A percentile compares a stretch with the other conserved stretches of the same genome.
Evolutionary conservation across 2,113 vertebrate species (phyloP).

Genomic region (Corydoras sp.): DNA sequence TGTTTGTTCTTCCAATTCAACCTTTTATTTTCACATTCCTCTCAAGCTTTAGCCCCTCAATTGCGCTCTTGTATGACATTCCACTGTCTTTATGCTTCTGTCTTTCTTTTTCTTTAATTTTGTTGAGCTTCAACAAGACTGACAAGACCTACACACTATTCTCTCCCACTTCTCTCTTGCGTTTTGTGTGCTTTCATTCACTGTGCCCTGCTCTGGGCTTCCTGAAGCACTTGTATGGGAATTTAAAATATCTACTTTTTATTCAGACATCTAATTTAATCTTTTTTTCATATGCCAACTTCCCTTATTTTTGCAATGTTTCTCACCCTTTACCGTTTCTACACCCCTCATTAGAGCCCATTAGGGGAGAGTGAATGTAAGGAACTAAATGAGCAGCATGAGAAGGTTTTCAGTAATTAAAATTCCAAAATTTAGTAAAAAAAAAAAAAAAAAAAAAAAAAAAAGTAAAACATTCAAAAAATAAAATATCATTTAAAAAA

Average conservation of each 20-base stretch:
- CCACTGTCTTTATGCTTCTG: background rate
- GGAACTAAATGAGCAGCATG: background rate
- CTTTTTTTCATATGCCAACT: constrained; percentile 6
- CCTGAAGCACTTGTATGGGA: background rate
- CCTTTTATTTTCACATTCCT: background rate
- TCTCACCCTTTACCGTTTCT: constrained; percentile 4
- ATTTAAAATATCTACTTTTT: constrained; percentile 7
- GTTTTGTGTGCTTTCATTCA: constrained; percentile 52
- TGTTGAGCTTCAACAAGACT: background rate
- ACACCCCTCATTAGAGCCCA: constrained; percentile 9
- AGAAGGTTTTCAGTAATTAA: background rate
- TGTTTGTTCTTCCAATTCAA: background rate
- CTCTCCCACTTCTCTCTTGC: constrained; percentile 36
- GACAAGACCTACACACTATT: constrained; percentile 4
- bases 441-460: background rate
- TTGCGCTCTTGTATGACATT: background rate
- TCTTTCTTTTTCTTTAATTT: constrained; percentile 51
- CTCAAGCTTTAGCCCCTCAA: constrained; percentile 14
- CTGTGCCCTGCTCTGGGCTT: background rate
- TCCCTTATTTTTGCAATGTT: background rate
- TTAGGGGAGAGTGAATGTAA: background rate
- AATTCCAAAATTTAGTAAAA: background rate
- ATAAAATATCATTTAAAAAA: no score
- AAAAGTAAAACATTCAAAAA: background rate
- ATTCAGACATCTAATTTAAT: constrained; percentile 15